phyloP scores from a whole-genome alignment of 1,140 invertebrate genomes.

The Drepana arcuata region DNA sequence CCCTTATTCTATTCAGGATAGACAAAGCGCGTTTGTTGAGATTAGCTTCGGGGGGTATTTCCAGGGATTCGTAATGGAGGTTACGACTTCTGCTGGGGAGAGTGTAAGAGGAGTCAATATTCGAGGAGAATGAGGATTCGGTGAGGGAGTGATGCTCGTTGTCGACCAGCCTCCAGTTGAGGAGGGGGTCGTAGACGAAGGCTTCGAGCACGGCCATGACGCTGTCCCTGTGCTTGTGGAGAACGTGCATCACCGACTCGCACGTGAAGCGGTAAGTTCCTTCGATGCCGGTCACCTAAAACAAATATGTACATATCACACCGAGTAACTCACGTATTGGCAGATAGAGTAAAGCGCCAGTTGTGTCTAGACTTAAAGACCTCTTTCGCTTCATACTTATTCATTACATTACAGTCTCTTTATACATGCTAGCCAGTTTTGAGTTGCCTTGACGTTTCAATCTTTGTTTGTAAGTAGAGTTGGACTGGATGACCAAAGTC shows the following conservation, averaged over 20 bases:
- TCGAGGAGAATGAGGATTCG: slow-evolving; percentile 54
- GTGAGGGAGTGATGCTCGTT: slow-evolving; percentile 48
- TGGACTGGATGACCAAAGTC: no score
- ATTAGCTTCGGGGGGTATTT: slow-evolving; percentile 71
- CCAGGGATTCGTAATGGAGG: slow-evolving; percentile 43
- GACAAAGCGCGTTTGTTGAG: slow-evolving; percentile 94
- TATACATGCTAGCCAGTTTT: no score
- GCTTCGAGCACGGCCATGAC: slow-evolving; percentile 99
- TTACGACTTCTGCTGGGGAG: slow-evolving; percentile 44
- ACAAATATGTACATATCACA: no score
- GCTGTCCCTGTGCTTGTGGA: slow-evolving; percentile 97
- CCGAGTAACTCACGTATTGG: no score
- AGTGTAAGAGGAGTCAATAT: slow-evolving; percentile 51
- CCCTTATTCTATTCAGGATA: slow-evolving; percentile 92
- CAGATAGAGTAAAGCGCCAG: no score
- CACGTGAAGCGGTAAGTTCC: slow-evolving; percentile 93
- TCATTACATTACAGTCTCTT: no score
- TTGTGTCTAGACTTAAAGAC: no score
- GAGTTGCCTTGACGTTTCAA: no score
- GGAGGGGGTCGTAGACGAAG: slow-evolving; percentile 98
- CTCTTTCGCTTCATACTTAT: no score
- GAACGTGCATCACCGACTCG: slow-evolving; percentile 96
- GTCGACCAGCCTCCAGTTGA: slow-evolving; percentile 92
- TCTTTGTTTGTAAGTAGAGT: no score
- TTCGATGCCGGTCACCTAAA: slow-evolving; percentile 80